Conservation (phyloP, 2,113 vertebrate genomes). For the Daphoenositta chrysoptera region DNA sequence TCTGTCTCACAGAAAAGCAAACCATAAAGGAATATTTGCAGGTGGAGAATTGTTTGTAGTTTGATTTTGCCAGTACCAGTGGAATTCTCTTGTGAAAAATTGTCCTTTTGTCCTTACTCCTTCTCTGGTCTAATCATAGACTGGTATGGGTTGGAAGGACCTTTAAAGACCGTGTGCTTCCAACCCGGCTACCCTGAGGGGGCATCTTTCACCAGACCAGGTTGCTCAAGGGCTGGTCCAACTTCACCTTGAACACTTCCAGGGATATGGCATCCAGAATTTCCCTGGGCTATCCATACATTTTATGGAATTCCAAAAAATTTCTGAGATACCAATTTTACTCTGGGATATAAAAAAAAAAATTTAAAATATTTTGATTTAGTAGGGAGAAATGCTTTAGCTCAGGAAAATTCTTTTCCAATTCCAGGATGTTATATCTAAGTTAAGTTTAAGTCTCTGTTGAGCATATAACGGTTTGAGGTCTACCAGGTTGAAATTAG, state of each 20-base stretch:
- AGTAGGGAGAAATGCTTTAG: not conserved
- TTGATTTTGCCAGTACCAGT: not conserved
- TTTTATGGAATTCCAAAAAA: not conserved
- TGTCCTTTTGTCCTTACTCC: not conserved
- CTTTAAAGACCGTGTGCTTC: not conserved
- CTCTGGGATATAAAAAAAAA: not conserved
- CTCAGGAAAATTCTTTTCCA: not conserved
- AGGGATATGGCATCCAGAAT: not conserved
- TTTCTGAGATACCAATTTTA: not conserved
- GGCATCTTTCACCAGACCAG: not conserved
- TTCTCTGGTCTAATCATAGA: not conserved
- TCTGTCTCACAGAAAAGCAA: not conserved
- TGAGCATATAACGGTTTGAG: not conserved
- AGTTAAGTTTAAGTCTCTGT: not conserved
- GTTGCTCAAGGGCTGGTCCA: not conserved
- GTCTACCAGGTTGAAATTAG: not conserved
- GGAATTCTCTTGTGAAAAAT: not conserved
- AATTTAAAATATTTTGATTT: not conserved
- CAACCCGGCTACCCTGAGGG: rapidly evolving
- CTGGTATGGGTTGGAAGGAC: not conserved
- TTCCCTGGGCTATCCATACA: not conserved
- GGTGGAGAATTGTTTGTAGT: not conserved
- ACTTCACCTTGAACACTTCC: not conserved
- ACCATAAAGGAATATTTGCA: not conserved
- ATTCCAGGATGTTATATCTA: not conserved